Evolutionary conservation across 2,797 vertebrate species (phyloP), one percentile per base, ranked within the genome.

Genomic region (Clarias platycephalus): DNA sequence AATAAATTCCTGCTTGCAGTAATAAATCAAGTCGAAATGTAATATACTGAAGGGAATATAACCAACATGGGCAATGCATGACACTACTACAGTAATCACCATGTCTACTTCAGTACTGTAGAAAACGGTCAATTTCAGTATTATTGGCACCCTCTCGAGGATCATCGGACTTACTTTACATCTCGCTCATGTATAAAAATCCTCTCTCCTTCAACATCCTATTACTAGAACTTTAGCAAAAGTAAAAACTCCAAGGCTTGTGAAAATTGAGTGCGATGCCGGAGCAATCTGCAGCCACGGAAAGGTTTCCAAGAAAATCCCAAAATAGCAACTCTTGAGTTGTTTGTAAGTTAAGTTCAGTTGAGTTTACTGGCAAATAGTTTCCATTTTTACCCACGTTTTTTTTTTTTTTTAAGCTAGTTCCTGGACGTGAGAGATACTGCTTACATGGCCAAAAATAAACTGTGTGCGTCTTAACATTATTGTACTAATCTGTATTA

Each of bases 1-100:
- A 62, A 40, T 58, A 62, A 55, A 78, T 62, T 78, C 57, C 76
- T 60, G 76, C 62, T 40, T 62, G 62, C 37, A 62, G 31, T 78
- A 60, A 78, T 40, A 37, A 26, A 57, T 57, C 72, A 53, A 18
- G 24, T 28, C 28, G 16, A 18, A 53, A 40, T 49, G 24, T 53
- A 16, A 53, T 26, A 74, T 53, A 8, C 1, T 26, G 53, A 26
- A 53, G 13, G n/a, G 28, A 53, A 18, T 13, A 44, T 5, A 28
- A 49, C 24, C 40, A 44, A 15, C 24, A 44, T 10, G 40, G 40
- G 1, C 40, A 40, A 40, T 40, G 37, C 37, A 60, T 60, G 58
- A n/a, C 24, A 62, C n/a, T 62, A 62, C 24, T 10, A 24, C n/a
- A 9, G 31, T 31, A 31, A 31, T 31, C 9, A 60, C 58, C 7